Base-by-base conservation (phyloP, 2,113 vertebrate genomes). In the Prionailurus bengalensis region DNA sequence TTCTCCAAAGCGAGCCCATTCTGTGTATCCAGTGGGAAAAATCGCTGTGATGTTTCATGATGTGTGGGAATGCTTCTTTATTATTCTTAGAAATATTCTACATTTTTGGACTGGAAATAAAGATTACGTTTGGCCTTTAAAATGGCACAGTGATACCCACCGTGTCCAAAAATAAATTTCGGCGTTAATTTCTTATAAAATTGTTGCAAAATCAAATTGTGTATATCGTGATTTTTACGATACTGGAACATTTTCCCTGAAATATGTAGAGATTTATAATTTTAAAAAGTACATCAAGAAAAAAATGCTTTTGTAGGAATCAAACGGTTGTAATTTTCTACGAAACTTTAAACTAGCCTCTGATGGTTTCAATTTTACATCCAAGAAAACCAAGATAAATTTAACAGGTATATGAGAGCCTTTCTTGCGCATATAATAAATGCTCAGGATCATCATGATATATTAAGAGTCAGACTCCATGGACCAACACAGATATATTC, bases 321-420 rank as follows among this genome's bases (percentile, higher is more conserved):
- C 36, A n/a, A 89, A 92, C 14, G 51, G 27, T 89, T 58, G 7
- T 76, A 66, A 92, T 93, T 90, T 92, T 92, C 45, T 61, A 82
- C 42, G 94, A 45, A 39, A 70, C 90, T 95, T 83, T 80, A 68
- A 55, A 48, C 86, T 71, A 53, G 10, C 3, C 27, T n/a, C 66
- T 63, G 4, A 21, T n/a, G 6, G 6, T 61, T 97, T 94, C 73
- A 94, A 25, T 23, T 51, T 86, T 39, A 0, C 33, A 36, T 78
- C 11, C 1, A 85, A 66, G 55, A 87, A 83, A 88, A 39, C 4
- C 3, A 16, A 90, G 9, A 42, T 68, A 85, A 93, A 45, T 90
- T 86, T 42, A 87, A 33, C 11, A 65, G 1, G 31, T 27, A 66
- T 74, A 4, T 33, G 79, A 84, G 70, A 74, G 4, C 4, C 1